Percentiles rank a stretch among this genome's conserved stretches.
phyloP scores from a whole-genome alignment of 2,113 vertebrate species.

The Meleagris gallopavo region DNA sequence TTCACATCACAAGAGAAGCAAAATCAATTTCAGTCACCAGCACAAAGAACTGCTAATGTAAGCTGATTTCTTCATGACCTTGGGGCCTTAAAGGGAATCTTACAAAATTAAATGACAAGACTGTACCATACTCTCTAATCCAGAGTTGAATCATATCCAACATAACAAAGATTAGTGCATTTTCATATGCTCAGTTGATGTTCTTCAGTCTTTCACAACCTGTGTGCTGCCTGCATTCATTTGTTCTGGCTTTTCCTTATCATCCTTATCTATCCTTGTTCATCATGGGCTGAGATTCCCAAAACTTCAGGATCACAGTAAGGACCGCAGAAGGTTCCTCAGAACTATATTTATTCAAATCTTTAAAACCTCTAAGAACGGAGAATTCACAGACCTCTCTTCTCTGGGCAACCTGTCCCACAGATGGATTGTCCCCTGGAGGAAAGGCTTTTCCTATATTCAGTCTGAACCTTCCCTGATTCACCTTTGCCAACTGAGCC shows the following conservation, averaged over 20 bases:
- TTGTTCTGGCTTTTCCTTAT: not conserved
- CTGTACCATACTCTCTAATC: not conserved
- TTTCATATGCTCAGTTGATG: not conserved
- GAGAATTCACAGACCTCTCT: not conserved
- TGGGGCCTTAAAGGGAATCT: constrained; percentile 9
- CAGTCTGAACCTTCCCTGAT: not conserved
- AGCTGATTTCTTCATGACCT: not conserved
- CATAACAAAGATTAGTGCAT: not conserved
- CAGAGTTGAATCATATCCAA: not conserved
- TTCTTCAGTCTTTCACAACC: not conserved
- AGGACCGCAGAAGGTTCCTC: not conserved
- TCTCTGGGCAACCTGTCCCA: not conserved
- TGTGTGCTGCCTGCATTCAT: not conserved
- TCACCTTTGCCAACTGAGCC: not conserved
- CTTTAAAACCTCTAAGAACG: not conserved
- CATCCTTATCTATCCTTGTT: not conserved
- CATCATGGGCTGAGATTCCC: not conserved
- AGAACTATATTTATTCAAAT: not conserved
- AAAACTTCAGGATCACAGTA: not conserved
- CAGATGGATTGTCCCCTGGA: not conserved
- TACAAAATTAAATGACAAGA: not conserved
- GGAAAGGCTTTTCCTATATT: not conserved
- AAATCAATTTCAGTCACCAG: constrained; percentile 12
- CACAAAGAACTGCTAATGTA: not conserved
- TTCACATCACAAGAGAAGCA: not conserved